Percentiles rank a stretch among this genome's conserved stretches.
phyloP scores from a whole-genome alignment of 2,797 vertebrate genomes.

The Phataginus tetradactyla region DNA sequence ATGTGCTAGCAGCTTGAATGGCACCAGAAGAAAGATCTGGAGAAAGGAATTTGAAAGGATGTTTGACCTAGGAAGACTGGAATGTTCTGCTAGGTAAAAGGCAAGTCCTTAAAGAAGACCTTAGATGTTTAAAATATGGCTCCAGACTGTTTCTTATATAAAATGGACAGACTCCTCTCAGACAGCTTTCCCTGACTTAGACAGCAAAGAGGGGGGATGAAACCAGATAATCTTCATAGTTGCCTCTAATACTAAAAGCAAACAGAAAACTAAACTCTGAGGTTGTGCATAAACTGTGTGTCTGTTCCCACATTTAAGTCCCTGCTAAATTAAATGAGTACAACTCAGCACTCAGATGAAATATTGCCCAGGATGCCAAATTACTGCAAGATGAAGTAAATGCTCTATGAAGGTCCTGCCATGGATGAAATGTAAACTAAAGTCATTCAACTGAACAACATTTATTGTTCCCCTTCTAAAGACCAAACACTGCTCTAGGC shows the following conservation, averaged over 20 bases:
- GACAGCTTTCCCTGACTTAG: too few species aligned
- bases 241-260: conserved; percentile 9
- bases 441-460: conserved; percentile 31
- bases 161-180: conserved; percentile 23
- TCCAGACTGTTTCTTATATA: neutral
- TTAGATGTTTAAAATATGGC: neutral
- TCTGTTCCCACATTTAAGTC: neutral
- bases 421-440: neutral
- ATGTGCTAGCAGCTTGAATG: neutral
- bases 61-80: neutral
- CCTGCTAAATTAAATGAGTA: conserved; percentile 13
- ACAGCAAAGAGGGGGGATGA: neutral
- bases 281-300: neutral
- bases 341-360: neutral
- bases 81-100: conserved; percentile 23
- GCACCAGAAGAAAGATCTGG: conserved; percentile 14
- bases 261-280: conserved; percentile 11
- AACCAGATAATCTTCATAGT: neutral
- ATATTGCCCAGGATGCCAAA: neutral
- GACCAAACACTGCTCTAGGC: neutral
- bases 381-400: neutral
- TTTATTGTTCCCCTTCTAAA: neutral
- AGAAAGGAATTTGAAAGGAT: conserved; percentile 19
- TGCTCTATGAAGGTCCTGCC: neutral
- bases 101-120: conserved; percentile 31